Evolutionary conservation across 2,797 vertebrate species (phyloP), one percentile per base, ranked within the genome.

Genomic region (Pipistrellus pygmaeus): DNA sequence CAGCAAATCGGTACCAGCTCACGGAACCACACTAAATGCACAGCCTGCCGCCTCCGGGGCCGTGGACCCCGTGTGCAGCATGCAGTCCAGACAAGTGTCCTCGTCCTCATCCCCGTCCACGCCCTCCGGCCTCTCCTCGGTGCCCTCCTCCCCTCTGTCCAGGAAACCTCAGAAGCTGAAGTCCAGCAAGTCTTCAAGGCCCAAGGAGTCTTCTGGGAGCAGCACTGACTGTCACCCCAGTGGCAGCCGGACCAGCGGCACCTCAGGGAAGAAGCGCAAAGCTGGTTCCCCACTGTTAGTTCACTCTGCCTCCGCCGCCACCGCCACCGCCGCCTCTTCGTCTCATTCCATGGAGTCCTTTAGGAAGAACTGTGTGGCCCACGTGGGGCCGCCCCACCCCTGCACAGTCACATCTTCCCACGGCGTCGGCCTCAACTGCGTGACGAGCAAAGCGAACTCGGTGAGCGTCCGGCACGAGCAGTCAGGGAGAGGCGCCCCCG

Each of bases 181-280:
- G 98, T 99, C 99, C 97, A 98, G 98, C 98, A 99, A 99, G 97
- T 99, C 99, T 98, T 98, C 98, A 97, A 98, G 98, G 98, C 99
- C 99, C 98, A 99, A 99, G 98, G 99, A 99, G 90, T 97, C 99
- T 92, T 98, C 99, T 97, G 98, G 98, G 98, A 97, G 97, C 97
- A 98, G 98, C 97, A 97, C 96, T 94, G 98, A 98, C 98, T 98
- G 98, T 98, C 98, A 98, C 53, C 95, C 97, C 94, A 98, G 98
- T 97, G 98, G 98, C 96, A 98, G 87, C 96, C 98, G 87, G 94
- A 98, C 98, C 97, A 98, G 98, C 90, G 81, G 99, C 90, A 98
- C 99, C 98, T 99, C 99, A 97, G 99, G 99, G 97, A 99, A 99
- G 98, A 99, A 99, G 98, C 99, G 99, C 97, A 99, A 99, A 98